phyloP scores from a whole-genome alignment of 2,113 vertebrate species.

The Delphinus delphis region DNA sequence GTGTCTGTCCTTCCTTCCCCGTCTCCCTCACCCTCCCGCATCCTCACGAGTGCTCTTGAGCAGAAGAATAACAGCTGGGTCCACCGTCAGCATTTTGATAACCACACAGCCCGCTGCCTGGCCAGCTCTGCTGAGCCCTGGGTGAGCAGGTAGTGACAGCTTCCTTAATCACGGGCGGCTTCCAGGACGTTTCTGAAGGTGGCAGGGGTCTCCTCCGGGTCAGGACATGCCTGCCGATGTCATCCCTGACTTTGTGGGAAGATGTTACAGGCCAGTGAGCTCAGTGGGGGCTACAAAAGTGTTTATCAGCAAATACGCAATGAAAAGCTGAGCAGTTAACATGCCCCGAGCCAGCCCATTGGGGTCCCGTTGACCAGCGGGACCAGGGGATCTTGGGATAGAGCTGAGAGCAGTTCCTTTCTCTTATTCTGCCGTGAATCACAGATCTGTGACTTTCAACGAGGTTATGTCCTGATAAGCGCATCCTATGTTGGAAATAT shows the following conservation, averaged over 20 bases:
- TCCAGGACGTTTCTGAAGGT: not conserved
- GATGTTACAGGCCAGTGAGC: not conserved
- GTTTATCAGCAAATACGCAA: not conserved
- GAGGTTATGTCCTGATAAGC: too few species aligned
- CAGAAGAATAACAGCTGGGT: too few species aligned
- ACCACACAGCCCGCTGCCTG: too few species aligned
- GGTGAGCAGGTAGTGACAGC: not conserved
- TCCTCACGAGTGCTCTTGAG: rapidly evolving
- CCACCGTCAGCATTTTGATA: not conserved
- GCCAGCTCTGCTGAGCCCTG: not conserved
- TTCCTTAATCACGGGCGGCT: rapidly evolving
- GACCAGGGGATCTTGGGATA: not conserved
- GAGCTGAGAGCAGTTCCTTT: not conserved
- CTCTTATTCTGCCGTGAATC: not conserved
- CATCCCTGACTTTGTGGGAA: not conserved
- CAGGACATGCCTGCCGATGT: rapidly evolving
- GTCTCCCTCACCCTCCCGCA: not conserved
- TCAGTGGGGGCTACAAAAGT: not conserved
- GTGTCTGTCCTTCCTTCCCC: not conserved
- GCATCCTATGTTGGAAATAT: too few species aligned
- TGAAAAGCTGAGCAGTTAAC: rapidly evolving
- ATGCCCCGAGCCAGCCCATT: not conserved
- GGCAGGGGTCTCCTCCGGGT: rapidly evolving
- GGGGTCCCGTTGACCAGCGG: not conserved
- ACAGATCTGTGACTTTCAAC: too few species aligned